These are phyloP conservation scores for Gadus macrocephalus DNA, from an alignment of 2,113 vertebrate species.

Conservation along the genomic window DNA sequence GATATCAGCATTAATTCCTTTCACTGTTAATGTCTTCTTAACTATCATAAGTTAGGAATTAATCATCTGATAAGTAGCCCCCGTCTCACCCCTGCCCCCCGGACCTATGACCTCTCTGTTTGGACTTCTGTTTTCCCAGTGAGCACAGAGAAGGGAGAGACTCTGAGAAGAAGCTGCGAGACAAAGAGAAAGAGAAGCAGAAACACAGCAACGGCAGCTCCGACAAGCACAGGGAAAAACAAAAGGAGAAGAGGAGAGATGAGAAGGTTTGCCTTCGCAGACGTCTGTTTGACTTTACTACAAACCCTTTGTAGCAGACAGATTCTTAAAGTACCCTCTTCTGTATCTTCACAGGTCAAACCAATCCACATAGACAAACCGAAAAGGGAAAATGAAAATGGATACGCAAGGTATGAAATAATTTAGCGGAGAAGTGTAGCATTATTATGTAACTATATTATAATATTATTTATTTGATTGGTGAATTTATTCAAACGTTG, in stretches of 20 bases:
- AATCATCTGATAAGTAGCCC: too few relatives aligned
- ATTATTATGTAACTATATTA: background rate
- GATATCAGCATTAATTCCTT: too few relatives aligned
- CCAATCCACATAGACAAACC: slow-evolving; percentile 79
- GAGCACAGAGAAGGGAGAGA: slow-evolving; percentile 92
- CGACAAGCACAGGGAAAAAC: slow-evolving; percentile 79
- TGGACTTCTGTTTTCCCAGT: slow-evolving; percentile 59
- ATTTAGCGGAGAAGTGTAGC: background rate
- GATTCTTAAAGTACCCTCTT: background rate
- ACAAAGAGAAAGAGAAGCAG: slow-evolving; percentile 81
- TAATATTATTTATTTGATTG: background rate
- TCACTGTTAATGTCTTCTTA: too few relatives aligned
- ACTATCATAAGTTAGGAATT: too few relatives aligned
- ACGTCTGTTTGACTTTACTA: background rate
- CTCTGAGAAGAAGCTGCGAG: slow-evolving; percentile 92
- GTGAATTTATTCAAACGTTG: background rate
- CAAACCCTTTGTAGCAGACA: background rate
- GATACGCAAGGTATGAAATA: slow-evolving; percentile 82
- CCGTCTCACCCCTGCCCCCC: slow-evolving; percentile 1
- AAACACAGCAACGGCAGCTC: slow-evolving; percentile 86
- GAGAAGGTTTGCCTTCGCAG: slow-evolving; percentile 77
- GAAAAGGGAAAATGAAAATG: slow-evolving; percentile 93
- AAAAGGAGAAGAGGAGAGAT: slow-evolving; percentile 81
- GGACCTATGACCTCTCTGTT: slow-evolving; percentile 36
- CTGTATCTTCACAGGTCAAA: slow-evolving; percentile 72